Conservation (phyloP, 2,888 invertebrate genomes). For the Rhamnusium bicolor region DNA sequence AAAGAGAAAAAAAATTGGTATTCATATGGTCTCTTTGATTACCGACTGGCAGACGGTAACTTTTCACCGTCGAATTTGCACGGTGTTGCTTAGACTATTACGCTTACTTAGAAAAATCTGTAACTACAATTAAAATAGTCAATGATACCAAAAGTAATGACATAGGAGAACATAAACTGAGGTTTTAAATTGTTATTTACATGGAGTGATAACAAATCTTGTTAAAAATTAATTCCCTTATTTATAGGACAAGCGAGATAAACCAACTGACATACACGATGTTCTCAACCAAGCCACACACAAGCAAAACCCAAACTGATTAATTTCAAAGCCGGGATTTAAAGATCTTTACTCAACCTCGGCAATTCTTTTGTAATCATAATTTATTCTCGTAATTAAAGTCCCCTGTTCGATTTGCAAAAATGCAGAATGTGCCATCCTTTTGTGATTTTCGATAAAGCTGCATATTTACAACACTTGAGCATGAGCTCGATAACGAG, state of each 20-base stretch:
- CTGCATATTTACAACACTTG: slow-evolving; percentile 1
- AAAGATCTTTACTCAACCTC: background rate
- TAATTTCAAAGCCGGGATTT: slow-evolving; percentile 22
- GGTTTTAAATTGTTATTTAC: background rate
- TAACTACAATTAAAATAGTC: too few relatives aligned
- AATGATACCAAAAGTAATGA: too few relatives aligned
- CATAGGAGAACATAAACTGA: background rate
- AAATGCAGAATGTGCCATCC: background rate
- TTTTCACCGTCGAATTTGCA: too few relatives aligned
- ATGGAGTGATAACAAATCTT: background rate
- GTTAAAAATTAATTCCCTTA: background rate
- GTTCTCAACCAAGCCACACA: slow-evolving; percentile 1
- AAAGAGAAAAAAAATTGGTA: too few relatives aligned
- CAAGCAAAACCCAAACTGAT: slow-evolving; percentile 21
- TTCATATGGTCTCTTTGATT: too few relatives aligned
- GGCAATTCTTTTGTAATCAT: slow-evolving; percentile 28
- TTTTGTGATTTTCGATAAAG: background rate
- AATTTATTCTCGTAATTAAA: slow-evolving; percentile 34
- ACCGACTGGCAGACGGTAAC: too few relatives aligned
- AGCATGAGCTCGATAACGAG: background rate
- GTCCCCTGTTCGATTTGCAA: background rate
- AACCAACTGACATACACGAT: background rate
- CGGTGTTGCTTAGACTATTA: too few relatives aligned
- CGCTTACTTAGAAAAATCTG: too few relatives aligned
- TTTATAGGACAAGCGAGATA: slow-evolving; percentile 3